Evolutionary conservation across 1,140 invertebrate genomes (phyloP).

Genomic region (Drosophila ercepeae): DNA sequence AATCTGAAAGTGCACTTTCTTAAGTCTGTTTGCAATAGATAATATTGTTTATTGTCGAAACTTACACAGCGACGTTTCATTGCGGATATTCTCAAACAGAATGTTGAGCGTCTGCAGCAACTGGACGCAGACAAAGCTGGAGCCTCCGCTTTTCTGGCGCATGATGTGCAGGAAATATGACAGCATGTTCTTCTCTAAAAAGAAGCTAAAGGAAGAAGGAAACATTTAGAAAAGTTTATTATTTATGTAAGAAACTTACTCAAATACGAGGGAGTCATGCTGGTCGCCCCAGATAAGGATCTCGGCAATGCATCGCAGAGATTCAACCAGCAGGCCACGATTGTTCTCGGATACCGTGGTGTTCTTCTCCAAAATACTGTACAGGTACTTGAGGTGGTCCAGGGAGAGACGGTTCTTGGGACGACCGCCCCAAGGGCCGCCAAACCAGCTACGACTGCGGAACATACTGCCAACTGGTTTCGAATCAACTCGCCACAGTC

Average conservation of each 20-base stretch:
- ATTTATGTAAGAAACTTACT: constrained; percentile 89
- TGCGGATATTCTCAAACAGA: constrained; percentile 99
- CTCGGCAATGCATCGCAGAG: constrained; percentile 97
- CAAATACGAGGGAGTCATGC: constrained; percentile 99
- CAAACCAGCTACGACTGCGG: constrained; percentile 94
- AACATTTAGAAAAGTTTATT: constrained; percentile 4
- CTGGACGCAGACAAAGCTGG: constrained; percentile 98
- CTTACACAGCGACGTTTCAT: constrained; percentile 99
- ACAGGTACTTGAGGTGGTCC: constrained; percentile 98
- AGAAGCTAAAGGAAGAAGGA: constrained; percentile 94
- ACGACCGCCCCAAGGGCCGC: constrained; percentile 90
- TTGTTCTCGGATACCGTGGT: constrained; percentile 98
- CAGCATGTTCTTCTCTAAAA: constrained; percentile 99
- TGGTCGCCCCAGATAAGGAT: constrained; percentile 99
- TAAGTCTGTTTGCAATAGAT: too few relatives aligned
- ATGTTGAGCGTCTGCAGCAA: constrained; percentile 99
- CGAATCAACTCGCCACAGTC: constrained; percentile 24
- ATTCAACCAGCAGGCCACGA: constrained; percentile 97
- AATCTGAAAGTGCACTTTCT: constrained; percentile 90
- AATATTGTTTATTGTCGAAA: too few relatives aligned
- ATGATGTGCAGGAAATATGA: constrained; percentile 99
- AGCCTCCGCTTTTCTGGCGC: constrained; percentile 97
- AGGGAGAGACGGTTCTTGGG: constrained; percentile 98
- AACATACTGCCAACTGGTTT: constrained; percentile 86
- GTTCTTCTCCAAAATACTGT: constrained; percentile 97